A percentile compares a stretch with the other conserved stretches of the same genome.
Conservation (phyloP, 2,113 vertebrate genomes). For the Bufo bufo region DNA sequence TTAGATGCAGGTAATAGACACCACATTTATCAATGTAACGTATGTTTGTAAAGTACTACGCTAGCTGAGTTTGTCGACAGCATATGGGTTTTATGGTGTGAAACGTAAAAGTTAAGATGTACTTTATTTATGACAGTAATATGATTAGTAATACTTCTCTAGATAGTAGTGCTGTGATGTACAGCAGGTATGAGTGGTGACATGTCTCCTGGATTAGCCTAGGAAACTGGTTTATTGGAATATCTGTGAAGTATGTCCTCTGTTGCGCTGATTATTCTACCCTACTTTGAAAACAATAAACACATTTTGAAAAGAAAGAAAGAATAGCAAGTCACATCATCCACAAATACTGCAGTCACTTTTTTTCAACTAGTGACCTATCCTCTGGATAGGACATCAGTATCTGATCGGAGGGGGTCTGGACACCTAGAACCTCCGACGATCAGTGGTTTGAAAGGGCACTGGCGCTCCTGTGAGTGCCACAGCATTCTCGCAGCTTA, state of each 20-base stretch:
- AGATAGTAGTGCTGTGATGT: background rate
- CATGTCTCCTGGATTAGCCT: background rate
- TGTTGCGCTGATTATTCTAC: too few species aligned
- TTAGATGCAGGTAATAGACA: constrained; percentile 45
- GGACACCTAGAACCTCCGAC: too few species aligned
- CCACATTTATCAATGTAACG: constrained; percentile 38
- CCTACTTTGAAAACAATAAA: too few species aligned
- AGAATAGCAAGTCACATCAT: background rate
- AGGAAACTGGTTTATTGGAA: too few species aligned
- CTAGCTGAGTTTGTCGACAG: constrained; percentile 18
- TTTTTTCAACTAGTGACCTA: background rate
- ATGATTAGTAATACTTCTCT: background rate
- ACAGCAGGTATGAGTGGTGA: background rate
- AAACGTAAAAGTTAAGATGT: background rate
- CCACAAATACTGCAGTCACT: background rate
- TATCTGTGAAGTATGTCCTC: too few species aligned
- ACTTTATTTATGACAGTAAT: constrained; percentile 19
- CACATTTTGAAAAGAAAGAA: too few species aligned
- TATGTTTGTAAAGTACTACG: constrained; percentile 24
- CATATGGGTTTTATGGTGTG: background rate
- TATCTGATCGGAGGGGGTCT: too few species aligned
- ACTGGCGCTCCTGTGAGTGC: too few species aligned
- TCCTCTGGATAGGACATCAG: too few species aligned
- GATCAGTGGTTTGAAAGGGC: too few species aligned
- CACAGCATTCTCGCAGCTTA: too few species aligned